phyloP scores from a whole-genome alignment of 1,140 invertebrate species.

The Triops cancriformis region DNA sequence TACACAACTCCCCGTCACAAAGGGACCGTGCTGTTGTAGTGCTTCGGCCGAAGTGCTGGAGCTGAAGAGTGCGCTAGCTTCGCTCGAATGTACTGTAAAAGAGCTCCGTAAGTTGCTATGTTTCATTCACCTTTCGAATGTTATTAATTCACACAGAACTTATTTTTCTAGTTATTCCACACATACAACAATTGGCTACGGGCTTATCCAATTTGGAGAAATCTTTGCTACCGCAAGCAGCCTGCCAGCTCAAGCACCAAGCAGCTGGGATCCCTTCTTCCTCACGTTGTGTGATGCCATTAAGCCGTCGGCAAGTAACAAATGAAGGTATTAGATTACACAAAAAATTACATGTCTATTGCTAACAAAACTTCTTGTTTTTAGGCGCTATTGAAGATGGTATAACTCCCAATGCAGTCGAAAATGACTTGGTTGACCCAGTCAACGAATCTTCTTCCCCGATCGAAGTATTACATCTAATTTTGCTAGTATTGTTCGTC shows the following conservation, averaged over 20 bases:
- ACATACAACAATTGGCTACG: no score
- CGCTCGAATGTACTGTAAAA: not conserved
- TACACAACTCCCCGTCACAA: not conserved
- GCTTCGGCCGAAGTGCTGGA: not conserved
- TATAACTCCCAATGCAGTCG: not conserved
- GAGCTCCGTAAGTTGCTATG: not conserved
- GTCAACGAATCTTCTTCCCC: not conserved
- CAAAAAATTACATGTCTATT: not conserved
- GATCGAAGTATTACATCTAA: not conserved
- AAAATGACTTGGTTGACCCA: not conserved
- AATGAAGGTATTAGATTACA: not conserved
- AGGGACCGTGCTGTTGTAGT: not conserved
- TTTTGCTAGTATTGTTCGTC: not conserved
- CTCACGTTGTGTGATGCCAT: not conserved
- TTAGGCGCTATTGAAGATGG: not conserved
- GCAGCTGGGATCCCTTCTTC: not conserved
- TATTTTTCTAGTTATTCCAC: not conserved
- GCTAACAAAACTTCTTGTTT: not conserved
- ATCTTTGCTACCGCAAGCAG: not conserved
- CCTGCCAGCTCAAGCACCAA: not conserved
- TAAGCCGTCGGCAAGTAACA: not conserved
- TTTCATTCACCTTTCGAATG: not conserved
- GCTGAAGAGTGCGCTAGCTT: not conserved
- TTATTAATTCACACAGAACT: no score
- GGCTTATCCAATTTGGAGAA: not conserved